A percentile compares a stretch with the other conserved stretches of the same genome.
These are phyloP conservation scores for Hyposoter didymator DNA, from an alignment of 2,888 invertebrate species.

Conservation along the genomic window DNA sequence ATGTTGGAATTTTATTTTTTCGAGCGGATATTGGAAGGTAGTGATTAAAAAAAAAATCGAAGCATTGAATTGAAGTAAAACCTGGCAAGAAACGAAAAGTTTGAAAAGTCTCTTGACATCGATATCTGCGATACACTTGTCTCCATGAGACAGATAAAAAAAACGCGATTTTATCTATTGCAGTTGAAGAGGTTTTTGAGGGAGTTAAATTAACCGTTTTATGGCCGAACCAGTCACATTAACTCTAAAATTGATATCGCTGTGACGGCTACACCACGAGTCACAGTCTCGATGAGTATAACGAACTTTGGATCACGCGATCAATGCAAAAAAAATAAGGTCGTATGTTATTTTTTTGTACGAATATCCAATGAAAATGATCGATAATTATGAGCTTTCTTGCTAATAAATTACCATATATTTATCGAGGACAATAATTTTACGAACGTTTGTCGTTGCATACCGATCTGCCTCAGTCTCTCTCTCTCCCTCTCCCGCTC, in stretches of 20 bases:
- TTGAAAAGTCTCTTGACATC: background rate
- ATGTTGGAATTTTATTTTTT: too few relatives aligned
- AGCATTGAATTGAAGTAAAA: background rate
- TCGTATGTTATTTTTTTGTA: conserved; percentile 9
- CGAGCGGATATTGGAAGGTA: background rate
- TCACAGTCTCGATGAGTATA: conserved; percentile 22
- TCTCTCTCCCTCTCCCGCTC: background rate
- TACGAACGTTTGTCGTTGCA: background rate
- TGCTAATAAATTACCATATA: conserved; percentile 20
- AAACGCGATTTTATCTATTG: background rate
- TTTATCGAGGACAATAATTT: conserved; percentile 24
- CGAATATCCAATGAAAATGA: conserved; percentile 22
- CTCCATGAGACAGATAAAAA: background rate
- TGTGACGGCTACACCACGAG: background rate
- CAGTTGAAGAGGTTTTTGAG: background rate
- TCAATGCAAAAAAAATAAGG: background rate
- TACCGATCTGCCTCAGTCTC: background rate
- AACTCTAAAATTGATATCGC: background rate
- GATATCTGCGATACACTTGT: background rate
- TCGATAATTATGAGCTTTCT: conserved; percentile 24
- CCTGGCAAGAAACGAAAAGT: background rate
- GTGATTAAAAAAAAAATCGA: background rate
- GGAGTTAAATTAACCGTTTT: background rate
- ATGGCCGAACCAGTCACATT: background rate
- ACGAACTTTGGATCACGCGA: conserved; percentile 30